Conservation (phyloP, 2,888 invertebrate genomes). For the Phaonia tiefii region DNA sequence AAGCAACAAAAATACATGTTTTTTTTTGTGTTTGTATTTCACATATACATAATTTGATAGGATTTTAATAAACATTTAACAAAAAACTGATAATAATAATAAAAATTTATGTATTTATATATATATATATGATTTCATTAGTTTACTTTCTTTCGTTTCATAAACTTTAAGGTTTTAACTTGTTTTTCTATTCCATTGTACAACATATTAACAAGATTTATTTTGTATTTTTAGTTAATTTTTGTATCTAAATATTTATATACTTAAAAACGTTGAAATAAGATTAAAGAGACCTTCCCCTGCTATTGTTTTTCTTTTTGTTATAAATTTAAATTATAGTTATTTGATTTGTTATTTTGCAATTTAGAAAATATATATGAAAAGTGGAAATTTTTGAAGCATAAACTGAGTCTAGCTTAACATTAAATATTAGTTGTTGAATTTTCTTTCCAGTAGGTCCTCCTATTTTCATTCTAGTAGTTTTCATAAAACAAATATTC, state of each 20-base stretch:
- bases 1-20: constrained; percentile 51
- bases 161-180: not conserved
- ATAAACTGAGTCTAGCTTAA: constrained; percentile 32
- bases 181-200: constrained; percentile 26
- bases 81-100: constrained; percentile 44
- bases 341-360: constrained; percentile 57
- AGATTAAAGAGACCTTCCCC: constrained; percentile 42
- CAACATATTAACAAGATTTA: constrained; percentile 57
- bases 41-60: no score
- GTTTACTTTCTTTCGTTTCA: not conserved
- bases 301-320: constrained; percentile 29
- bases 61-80: constrained; percentile 61
- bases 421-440: constrained; percentile 7
- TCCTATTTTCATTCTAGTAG: not conserved
- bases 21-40: constrained; percentile 37
- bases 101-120: not conserved
- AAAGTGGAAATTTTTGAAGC: constrained; percentile 49
- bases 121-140: not conserved
- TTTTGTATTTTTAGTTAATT: no score
- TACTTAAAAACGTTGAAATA: constrained; percentile 51
- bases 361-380: constrained; percentile 47
- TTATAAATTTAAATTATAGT: constrained; percentile 61
- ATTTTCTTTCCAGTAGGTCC: not conserved
- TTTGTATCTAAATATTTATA: constrained; percentile 36
- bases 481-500: no score